phyloP scores from a whole-genome alignment of 2,888 invertebrate genomes.

The Drosophila prostipennis region DNA sequence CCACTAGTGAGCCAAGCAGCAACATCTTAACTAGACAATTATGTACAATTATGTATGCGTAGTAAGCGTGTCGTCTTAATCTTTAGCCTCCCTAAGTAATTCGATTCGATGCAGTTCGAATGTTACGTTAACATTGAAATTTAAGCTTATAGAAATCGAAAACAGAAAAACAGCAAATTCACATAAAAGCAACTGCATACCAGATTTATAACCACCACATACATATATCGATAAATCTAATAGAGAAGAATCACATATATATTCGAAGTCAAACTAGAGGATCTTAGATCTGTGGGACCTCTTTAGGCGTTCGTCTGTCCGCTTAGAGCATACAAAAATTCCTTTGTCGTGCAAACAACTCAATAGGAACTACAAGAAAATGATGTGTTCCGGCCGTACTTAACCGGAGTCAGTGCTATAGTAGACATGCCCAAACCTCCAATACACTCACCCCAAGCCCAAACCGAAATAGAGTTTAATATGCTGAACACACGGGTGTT shows the following conservation, averaged over 20 bases:
- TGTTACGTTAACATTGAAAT: constrained; percentile 46
- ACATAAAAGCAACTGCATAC: constrained; percentile 31
- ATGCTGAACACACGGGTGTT: constrained; percentile 34
- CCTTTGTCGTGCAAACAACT: neutral
- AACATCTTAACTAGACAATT: constrained; percentile 48
- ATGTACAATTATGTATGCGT: constrained; percentile 46
- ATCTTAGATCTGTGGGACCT: constrained; percentile 17
- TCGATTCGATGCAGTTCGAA: constrained; percentile 68
- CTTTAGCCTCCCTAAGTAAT: constrained; percentile 50
- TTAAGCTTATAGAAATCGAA: constrained; percentile 24
- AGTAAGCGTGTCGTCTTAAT: constrained; percentile 46
- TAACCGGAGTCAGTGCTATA: constrained; percentile 65
- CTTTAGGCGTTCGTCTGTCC: constrained; percentile 36
- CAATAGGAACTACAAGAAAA: constrained; percentile 12
- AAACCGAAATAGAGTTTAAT: constrained; percentile 29
- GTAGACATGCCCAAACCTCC: constrained; percentile 23
- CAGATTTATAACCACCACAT: constrained; percentile 39
- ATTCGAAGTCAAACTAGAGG: constrained; percentile 8
- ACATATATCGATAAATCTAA: constrained; percentile 27
- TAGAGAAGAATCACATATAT: constrained; percentile 24
- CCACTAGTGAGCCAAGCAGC: constrained; percentile 25
- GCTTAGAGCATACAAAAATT: constrained; percentile 2
- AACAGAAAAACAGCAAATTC: constrained; percentile 26
- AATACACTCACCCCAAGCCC: constrained; percentile 25
- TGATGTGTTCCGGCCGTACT: constrained; percentile 58